Percentiles rank a stretch among this genome's conserved stretches.
phyloP scores from a whole-genome alignment of 2,888 invertebrate species.

The Ormyrus thymus region DNA sequence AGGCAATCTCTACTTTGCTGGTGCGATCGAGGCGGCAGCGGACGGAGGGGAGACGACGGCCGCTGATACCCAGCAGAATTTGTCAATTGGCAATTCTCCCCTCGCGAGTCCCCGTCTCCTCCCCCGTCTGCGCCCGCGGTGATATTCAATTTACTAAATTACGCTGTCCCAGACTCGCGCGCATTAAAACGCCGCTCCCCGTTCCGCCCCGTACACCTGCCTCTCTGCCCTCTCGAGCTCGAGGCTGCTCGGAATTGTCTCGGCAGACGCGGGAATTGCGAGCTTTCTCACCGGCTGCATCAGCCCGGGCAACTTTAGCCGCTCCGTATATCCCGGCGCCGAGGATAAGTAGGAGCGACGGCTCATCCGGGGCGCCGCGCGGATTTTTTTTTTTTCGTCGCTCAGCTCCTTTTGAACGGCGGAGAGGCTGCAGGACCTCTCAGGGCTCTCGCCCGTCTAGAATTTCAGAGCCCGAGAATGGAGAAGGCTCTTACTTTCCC shows the following conservation, averaged over 20 bases:
- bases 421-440: neutral
- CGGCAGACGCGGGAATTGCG: slow-evolving; percentile 10
- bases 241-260: slow-evolving; percentile 50
- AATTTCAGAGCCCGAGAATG: neutral
- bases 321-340: slow-evolving; percentile 23
- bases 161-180: slow-evolving; percentile 60
- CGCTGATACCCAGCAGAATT: slow-evolving; percentile 41
- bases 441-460: neutral
- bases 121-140: slow-evolving; percentile 59
- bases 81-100: slow-evolving; percentile 57
- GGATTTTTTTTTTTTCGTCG: neutral
- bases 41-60: slow-evolving; percentile 34
- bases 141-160: slow-evolving; percentile 67
- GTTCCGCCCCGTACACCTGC: slow-evolving; percentile 21
- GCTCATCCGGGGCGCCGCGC: slow-evolving; percentile 24
- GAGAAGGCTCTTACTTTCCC: neutral
- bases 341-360: neutral
- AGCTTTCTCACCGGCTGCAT: slow-evolving; percentile 51
- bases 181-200: slow-evolving; percentile 61
- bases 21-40: slow-evolving; percentile 6
- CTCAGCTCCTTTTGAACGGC: neutral
- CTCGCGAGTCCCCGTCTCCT: slow-evolving; percentile 28
- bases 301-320: slow-evolving; percentile 58
- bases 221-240: slow-evolving; percentile 6
- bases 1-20: slow-evolving; percentile 37